phyloP scores from a whole-genome alignment of 2,888 invertebrate species.

The Drosophila limbata region DNA sequence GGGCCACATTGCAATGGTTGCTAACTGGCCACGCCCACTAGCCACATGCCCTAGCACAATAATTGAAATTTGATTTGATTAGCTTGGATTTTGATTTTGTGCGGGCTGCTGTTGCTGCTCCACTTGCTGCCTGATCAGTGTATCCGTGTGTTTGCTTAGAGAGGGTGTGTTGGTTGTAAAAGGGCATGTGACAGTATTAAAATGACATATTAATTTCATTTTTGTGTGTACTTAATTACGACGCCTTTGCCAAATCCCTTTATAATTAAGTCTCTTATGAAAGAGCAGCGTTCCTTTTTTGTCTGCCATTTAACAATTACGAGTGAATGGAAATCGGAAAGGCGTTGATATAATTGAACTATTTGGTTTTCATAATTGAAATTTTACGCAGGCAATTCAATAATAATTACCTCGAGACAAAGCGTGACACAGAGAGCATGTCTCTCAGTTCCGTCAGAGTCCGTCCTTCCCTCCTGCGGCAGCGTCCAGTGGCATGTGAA shows the following conservation, averaged over 20 bases:
- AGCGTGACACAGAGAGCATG: constrained; percentile 26
- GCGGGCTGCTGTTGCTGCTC: constrained; percentile 32
- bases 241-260: constrained; percentile 60
- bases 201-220: constrained; percentile 57
- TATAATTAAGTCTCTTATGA: constrained; percentile 65
- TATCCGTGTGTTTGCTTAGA: constrained; percentile 1
- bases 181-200: constrained; percentile 26
- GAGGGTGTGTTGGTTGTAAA: neutral
- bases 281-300: constrained; percentile 20
- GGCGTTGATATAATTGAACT: constrained; percentile 66
- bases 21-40: constrained; percentile 24
- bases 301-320: constrained; percentile 53
- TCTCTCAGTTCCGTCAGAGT: constrained; percentile 7
- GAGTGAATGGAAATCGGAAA: constrained; percentile 39
- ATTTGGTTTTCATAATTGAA: constrained; percentile 77
- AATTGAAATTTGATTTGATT: constrained; percentile 81
- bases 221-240: constrained; percentile 51
- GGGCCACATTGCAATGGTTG: constrained; percentile 48
- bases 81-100: constrained; percentile 59
- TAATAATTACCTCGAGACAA: constrained; percentile 71
- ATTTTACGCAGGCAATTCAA: constrained; percentile 72
- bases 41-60: constrained; percentile 49
- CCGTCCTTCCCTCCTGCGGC: constrained; percentile 44
- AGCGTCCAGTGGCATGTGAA: constrained; percentile 56
- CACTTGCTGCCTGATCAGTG: no score